Conservation (phyloP, 2,113 vertebrate species). For the Polypterus senegalus region DNA sequence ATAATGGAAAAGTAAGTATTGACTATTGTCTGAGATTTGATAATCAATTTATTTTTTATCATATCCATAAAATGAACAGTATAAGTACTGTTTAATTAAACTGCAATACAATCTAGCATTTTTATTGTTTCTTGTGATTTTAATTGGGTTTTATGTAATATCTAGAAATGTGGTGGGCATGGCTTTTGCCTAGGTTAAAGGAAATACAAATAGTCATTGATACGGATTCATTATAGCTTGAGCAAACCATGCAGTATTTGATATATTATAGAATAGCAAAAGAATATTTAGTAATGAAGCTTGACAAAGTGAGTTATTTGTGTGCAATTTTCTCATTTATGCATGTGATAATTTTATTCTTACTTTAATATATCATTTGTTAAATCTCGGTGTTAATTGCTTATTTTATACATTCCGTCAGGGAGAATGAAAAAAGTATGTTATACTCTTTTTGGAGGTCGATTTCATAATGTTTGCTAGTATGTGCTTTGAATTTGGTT, state of each 20-base stretch:
- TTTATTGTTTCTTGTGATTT: slow-evolving; percentile 60
- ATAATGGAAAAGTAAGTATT: slow-evolving; percentile 63
- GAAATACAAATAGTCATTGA: slow-evolving; percentile 65
- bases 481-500: slow-evolving; percentile 51
- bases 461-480: slow-evolving; percentile 40
- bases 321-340: slow-evolving; percentile 99
- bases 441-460: slow-evolving; percentile 36
- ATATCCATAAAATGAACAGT: slow-evolving; percentile 64
- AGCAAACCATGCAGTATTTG: slow-evolving; percentile 96
- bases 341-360: slow-evolving; percentile 86
- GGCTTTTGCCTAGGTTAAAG: slow-evolving; percentile 74
- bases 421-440: slow-evolving; percentile 75
- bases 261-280: slow-evolving; percentile 74
- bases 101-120: slow-evolving; percentile 84
- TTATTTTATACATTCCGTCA: slow-evolving; percentile 99
- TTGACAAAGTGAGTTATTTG: slow-evolving; percentile 95
- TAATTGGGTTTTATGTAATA: slow-evolving; percentile 61
- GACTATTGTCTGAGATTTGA: slow-evolving; percentile 82
- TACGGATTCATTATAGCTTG: slow-evolving; percentile 83
- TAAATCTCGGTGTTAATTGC: slow-evolving; percentile 83
- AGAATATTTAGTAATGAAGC: slow-evolving; percentile 95
- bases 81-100: slow-evolving; percentile 82
- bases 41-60: slow-evolving; percentile 82
- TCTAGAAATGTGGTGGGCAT: slow-evolving; percentile 79
- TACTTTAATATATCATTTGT: slow-evolving; percentile 77